Base-by-base conservation (phyloP, 2,113 vertebrate species). In the Poeciliopsis turrubarensis region DNA sequence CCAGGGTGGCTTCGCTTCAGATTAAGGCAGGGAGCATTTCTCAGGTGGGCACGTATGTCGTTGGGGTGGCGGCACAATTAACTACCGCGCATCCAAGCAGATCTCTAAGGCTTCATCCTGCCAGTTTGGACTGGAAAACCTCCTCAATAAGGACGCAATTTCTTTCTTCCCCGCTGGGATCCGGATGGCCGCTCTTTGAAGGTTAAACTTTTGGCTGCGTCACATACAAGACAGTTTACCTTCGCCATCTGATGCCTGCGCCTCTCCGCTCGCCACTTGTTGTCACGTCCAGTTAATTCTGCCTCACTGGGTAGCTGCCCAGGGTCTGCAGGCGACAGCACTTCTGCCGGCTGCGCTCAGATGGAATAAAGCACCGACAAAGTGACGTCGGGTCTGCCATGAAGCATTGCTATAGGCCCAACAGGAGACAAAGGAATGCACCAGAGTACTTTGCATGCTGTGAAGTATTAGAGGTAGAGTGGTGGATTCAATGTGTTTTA, bases 201-300 rank as follows among this genome's bases (percentile, higher is more conserved):
- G 84, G 85, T 87, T 78, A 82, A 70, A 30, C 27, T 69, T 83
- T 77, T 66, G 41, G 31, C 64, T 6, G 30, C 64, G 72, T 72
- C 77, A 65, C 54, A 70, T 47, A 68, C 44, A 41, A 62, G 65
- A 82, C 31, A 61, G 65, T 78, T 86, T 86, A 89, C 89, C 87
- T 87, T 89, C 61, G 68, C 72, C 65, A 77, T 75, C 72, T 73
- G 63, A 89, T 69, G 79, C 30, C 57, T 77, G 61, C 39, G 75
- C 44, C 79, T 68, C 78, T 41, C 51, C 73, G 37, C 72, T 60
- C 79, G 68, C 77, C 39, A 76, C 29, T 66, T 47, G 65, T 79
- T 89, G 90, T 90, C 90, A 80, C 79, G 80, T 41, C 65, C 0
- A 9, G 65, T 91, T 86, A 91, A 41, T 78, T 73, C 66, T 47